Percentiles rank a stretch among this genome's conserved stretches.
These are phyloP conservation scores for Psylliodes chrysocephalus DNA, from an alignment of 2,888 invertebrate species.

Conservation along the genomic window DNA sequence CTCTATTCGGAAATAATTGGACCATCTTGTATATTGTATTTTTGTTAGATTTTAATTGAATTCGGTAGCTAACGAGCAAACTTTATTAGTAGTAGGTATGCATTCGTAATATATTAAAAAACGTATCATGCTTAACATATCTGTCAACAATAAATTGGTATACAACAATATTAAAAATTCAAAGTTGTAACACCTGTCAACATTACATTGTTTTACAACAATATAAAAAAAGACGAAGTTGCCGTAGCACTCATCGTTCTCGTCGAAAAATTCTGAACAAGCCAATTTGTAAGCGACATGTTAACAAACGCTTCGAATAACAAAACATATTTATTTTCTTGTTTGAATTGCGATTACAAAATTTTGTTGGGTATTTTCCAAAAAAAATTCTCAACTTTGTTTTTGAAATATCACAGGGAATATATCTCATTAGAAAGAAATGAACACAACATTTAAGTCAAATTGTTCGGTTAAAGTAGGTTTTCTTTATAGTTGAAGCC, in stretches of 20 bases:
- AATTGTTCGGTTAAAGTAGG: not conserved
- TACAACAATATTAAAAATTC: no score
- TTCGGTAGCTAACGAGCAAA: no score
- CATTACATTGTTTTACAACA: not conserved
- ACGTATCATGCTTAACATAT: no score
- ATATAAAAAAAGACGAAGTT: not conserved
- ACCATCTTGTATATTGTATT: no score
- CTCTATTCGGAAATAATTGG: no score
- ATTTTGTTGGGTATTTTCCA: not conserved
- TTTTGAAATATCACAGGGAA: not conserved
- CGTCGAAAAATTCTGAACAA: not conserved
- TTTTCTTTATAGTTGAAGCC: not conserved
- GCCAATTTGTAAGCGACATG: not conserved
- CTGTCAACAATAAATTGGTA: no score
- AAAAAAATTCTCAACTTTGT: no score
- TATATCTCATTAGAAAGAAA: not conserved
- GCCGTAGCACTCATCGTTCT: not conserved
- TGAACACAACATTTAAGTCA: not conserved
- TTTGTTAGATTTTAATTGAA: no score
- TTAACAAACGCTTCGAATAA: slow-evolving; percentile 2
- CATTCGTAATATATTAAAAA: no score
- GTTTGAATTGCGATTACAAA: not conserved
- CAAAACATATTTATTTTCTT: not conserved
- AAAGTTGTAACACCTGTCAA: not conserved
- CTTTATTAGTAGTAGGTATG: no score